These are phyloP conservation scores for Lycia hirtaria DNA, from an alignment of 2,888 invertebrate species.

Conservation along the genomic window DNA sequence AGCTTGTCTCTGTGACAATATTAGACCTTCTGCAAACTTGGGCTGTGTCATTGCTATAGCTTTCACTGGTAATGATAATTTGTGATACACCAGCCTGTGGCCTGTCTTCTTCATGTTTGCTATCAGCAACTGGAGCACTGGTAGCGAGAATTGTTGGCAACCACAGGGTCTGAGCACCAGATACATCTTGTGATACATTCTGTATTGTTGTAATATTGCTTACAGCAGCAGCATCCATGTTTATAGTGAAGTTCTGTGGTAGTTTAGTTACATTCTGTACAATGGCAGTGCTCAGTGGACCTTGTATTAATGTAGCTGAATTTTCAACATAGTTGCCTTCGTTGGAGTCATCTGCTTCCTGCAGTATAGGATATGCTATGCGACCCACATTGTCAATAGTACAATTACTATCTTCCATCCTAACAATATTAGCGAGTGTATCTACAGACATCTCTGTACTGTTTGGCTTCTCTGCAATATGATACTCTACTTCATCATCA, in stretches of 20 bases:
- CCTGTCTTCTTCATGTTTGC: slow-evolving; percentile 71
- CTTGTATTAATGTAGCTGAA: slow-evolving; percentile 73
- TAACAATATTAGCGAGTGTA: slow-evolving; percentile 73
- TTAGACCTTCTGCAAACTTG: slow-evolving; percentile 68
- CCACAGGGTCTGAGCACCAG: slow-evolving; percentile 78
- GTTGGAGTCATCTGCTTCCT: slow-evolving; percentile 72
- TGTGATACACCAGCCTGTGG: slow-evolving; percentile 73
- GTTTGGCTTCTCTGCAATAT: slow-evolving; percentile 70
- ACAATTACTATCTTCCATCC: slow-evolving; percentile 67
- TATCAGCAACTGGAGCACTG: slow-evolving; percentile 64
- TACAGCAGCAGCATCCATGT: slow-evolving; percentile 77
- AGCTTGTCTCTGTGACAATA: slow-evolving; percentile 74
- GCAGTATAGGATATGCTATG: slow-evolving; percentile 74
- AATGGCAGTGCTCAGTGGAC: slow-evolving; percentile 75
- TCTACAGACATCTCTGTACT: slow-evolving; percentile 75
- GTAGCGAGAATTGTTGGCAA: slow-evolving; percentile 78
- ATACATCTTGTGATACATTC: slow-evolving; percentile 77
- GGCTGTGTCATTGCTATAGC: slow-evolving; percentile 70
- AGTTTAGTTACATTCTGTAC: slow-evolving; percentile 80
- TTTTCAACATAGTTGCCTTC: slow-evolving; percentile 76
- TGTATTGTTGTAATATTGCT: slow-evolving; percentile 79
- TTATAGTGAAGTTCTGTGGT: slow-evolving; percentile 80
- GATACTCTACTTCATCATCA: slow-evolving; percentile 76
- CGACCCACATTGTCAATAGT: slow-evolving; percentile 70
- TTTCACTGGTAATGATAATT: slow-evolving; percentile 80